Conservation (phyloP, 2,113 vertebrate species). For the Rostratula benghalensis region DNA sequence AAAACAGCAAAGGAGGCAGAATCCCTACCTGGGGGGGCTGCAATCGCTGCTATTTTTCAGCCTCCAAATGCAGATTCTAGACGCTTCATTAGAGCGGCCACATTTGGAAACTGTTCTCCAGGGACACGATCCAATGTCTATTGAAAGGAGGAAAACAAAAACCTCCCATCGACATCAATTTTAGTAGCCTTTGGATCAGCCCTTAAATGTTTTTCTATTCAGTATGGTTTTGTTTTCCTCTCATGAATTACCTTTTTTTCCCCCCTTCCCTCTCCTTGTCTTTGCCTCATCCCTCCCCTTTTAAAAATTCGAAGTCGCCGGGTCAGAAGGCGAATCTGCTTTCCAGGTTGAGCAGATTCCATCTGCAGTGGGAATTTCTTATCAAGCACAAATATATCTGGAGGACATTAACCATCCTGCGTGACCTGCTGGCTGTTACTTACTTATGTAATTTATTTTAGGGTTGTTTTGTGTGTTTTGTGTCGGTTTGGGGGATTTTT, state of each 20-base stretch:
- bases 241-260: neutral
- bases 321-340: neutral
- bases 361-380: neutral
- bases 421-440: neutral
- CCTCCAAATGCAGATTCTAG: neutral
- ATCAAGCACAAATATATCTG: neutral
- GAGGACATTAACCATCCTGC: neutral
- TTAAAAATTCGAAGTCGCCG: neutral
- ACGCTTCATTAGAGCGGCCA: neutral
- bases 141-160: neutral
- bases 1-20: neutral
- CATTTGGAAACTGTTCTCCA: neutral
- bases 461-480: neutral
- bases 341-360: neutral
- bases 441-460: constrained; percentile 25
- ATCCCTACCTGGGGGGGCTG: neutral
- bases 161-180: neutral
- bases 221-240: neutral
- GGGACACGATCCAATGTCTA: neutral
- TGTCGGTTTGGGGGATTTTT: neutral
- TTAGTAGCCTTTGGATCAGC: neutral
- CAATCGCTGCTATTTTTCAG: neutral
- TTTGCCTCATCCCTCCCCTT: neutral
- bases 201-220: neutral
- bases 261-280: no score